These are phyloP conservation scores for Panorpa germanica DNA, from an alignment of 2,888 invertebrate species.

Conservation along the genomic window DNA sequence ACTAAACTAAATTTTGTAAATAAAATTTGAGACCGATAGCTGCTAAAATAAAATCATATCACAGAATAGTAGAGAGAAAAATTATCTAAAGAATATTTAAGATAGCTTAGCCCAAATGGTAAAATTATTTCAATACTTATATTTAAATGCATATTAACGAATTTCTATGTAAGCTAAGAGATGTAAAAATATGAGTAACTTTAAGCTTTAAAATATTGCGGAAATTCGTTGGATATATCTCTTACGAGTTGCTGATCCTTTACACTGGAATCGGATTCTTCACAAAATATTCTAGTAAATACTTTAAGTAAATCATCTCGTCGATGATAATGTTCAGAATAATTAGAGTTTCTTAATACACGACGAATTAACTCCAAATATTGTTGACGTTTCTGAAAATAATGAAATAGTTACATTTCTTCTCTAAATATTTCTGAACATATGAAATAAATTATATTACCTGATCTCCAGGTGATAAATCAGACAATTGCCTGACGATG, in stretches of 20 bases:
- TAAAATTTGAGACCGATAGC: no score
- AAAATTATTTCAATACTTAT: no score
- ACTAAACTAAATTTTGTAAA: no score
- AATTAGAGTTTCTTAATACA: conserved; percentile 64
- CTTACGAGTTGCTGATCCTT: conserved; percentile 60
- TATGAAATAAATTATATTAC: conserved; percentile 24
- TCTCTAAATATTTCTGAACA: conserved; percentile 6
- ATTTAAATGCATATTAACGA: no score
- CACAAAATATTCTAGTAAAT: conserved; percentile 72
- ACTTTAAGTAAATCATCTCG: conserved; percentile 66
- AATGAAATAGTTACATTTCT: conserved; percentile 12
- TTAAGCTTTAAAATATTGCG: conserved; percentile 52
- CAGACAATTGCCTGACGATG: conserved; percentile 73
- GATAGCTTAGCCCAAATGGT: no score
- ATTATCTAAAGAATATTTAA: no score
- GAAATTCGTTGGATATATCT: conserved; percentile 71
- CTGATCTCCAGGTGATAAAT: conserved; percentile 72
- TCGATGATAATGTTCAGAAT: conserved; percentile 60
- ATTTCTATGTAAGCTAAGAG: no score
- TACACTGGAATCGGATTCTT: conserved; percentile 54
- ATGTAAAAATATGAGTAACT: no score
- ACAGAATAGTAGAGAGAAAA: no score
- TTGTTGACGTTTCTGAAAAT: conserved; percentile 44
- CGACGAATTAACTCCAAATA: conserved; percentile 65
- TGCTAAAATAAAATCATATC: no score